Percentiles rank a stretch among this genome's conserved stretches.
These are phyloP conservation scores for Leuciscus idus DNA, from an alignment of 2,113 vertebrate genomes.

Conservation along the genomic window DNA sequence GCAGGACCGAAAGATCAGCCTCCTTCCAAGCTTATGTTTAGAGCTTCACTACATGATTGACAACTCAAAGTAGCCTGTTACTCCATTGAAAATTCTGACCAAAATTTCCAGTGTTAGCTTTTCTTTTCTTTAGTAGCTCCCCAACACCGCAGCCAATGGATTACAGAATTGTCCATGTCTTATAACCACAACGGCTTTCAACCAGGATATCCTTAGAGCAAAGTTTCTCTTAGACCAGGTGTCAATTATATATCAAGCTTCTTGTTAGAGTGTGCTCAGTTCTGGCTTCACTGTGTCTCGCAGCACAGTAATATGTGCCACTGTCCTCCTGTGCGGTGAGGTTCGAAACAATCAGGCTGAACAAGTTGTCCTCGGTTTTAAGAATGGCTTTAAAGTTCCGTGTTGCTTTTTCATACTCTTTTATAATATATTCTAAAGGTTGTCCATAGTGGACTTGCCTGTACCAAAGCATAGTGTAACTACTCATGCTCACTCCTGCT, in stretches of 20 bases:
- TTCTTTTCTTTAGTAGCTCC: background rate
- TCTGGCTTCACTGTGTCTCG: conserved; percentile 67
- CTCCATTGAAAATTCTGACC: background rate
- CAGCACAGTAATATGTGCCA: conserved; percentile 70
- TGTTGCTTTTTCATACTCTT: conserved; percentile 40
- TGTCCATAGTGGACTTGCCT: conserved; percentile 51
- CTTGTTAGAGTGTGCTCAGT: conserved; percentile 59
- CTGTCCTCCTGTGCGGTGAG: conserved; percentile 65
- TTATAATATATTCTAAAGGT: conserved; percentile 53
- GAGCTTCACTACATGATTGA: no score
- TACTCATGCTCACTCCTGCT: conserved; percentile 57
- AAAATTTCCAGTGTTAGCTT: background rate
- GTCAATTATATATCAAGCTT: conserved; percentile 50
- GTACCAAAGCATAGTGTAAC: conserved; percentile 72
- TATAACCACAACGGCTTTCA: background rate
- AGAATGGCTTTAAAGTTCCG: conserved; percentile 31
- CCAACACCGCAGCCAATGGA: background rate
- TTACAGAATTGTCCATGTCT: background rate
- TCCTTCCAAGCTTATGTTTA: no score
- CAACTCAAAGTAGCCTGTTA: background rate
- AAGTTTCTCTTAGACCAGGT: background rate
- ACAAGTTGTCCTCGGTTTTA: conserved; percentile 48
- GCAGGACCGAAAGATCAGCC: no score
- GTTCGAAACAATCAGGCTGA: conserved; percentile 60
- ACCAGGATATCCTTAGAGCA: background rate